Base-by-base conservation (phyloP, 2,113 vertebrate species). In the Cricetomys ansorgei region DNA sequence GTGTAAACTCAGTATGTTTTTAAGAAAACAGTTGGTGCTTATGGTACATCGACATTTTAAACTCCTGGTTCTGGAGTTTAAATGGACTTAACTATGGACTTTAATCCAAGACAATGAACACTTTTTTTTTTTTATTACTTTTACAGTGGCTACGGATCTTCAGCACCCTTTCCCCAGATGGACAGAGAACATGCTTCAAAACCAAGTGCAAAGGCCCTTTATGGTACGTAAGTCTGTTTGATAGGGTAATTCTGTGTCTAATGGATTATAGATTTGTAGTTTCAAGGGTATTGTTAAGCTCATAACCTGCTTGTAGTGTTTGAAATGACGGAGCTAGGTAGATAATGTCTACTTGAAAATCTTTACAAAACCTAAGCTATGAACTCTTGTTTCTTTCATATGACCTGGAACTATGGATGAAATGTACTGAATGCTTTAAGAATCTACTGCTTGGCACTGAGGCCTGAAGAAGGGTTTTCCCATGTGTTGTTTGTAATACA, bases 71-170 rank as follows among this genome's bases (percentile, higher is more conserved):
- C 70, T 96, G 86, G 88, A 59, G 85, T 86, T 92, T 88, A 86
- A 48, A n/a, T n/a, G n/a, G n/a, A n/a, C n/a, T 94, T 88, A 72
- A 40, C 29, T 43, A 73, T 95, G 90, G 45, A 95, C 96, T 97
- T 96, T 83, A 86, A 93, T 84, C 67, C 72, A 79, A 23, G 34
- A 86, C 88, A 31, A 62, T 97, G 48, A 77, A 64, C 5, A 13
- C 69, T 34, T 98, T 97, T 97, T 75, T 15, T 34, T 59, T 55
- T 65, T 64, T 73, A 40, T 31, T 75, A 23, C 48, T 96, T 72
- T 98, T 98, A 43, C 95, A 99, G 99, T 92, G 99, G 99, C 94
- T 99, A 99, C 94, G 98, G 98, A n/a, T 98, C 98, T 21, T 98
- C 98, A 64, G 96, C 98, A 4, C 92, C 97, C 0, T 98, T 98